Evolutionary conservation across 2,888 invertebrate genomes (phyloP), one percentile per base, ranked within the genome.

Genomic region (Crepidodera aurea): DNA sequence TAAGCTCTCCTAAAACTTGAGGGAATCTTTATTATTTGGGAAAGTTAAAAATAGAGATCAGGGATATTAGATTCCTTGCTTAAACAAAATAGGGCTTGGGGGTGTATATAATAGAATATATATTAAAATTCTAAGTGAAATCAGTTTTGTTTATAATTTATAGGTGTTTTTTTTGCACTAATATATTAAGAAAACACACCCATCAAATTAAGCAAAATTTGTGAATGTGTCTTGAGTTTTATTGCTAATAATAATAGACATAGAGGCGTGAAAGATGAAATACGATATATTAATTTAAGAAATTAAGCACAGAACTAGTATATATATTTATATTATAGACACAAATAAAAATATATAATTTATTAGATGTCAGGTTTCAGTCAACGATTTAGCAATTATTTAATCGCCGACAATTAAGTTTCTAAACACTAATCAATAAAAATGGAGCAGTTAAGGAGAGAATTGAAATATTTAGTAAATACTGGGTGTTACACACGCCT

Each of bases 401-500:
- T 57, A 57, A 57, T 57, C 39, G 39, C 57, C 48, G 25, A 13
- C 39, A 48, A 57, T 39, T 50, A 57, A 57, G 48, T 48, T 57
- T 48, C 48, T 57, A 57, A 54, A 42, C 42, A 48, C 15, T 10
- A 27, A 42, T 48, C 5, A 39, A 57, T 39, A 57, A 54, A 60
- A 60, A 60, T 54, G 32, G 60, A 50, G 16, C 46, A 54, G 48
- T 54, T 29, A 32, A 37, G 22, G 34, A 54, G 39, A 16, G 34
- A 48, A 29, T 60, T 29, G 54, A 42, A 54, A 60, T 60, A 54
- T 60, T 60, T 54, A 32, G 39, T 50, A 48, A 60, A 60, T 22
- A 60, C 48, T 60, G 60, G 60, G 60, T 60, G 60, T 53, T 50
- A 48, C 53, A 48, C 40, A 54, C 54, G 60, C 60, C 60, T 60